phyloP scores from a whole-genome alignment of 2,888 invertebrate genomes.

The Ametastegia equiseti region DNA sequence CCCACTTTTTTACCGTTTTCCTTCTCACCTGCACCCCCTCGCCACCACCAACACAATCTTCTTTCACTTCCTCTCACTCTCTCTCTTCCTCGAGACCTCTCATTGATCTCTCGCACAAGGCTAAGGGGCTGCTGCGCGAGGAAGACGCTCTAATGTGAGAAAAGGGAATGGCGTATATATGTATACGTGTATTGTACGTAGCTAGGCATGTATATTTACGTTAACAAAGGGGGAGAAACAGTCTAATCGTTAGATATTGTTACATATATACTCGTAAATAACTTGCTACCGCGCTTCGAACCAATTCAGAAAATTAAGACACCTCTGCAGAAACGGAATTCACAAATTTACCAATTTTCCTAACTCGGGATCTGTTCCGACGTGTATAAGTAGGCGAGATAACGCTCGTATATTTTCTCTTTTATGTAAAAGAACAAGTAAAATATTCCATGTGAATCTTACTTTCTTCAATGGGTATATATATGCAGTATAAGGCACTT shows the following conservation, averaged over 20 bases:
- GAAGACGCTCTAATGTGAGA: background rate
- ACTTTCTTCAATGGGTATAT: too few species aligned
- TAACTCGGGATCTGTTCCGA: background rate
- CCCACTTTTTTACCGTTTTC: background rate
- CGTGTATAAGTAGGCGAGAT: background rate
- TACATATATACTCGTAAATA: slow-evolving; percentile 23
- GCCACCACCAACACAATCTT: background rate
- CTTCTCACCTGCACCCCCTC: background rate
- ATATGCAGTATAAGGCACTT: too few species aligned
- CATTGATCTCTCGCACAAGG: slow-evolving; percentile 18
- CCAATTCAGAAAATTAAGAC: slow-evolving; percentile 27
- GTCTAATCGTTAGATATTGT: slow-evolving; percentile 34
- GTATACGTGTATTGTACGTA: too few species aligned
- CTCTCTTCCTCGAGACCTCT: slow-evolving; percentile 21
- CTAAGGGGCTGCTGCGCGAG: slow-evolving; percentile 19
- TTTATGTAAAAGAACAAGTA: too few species aligned
- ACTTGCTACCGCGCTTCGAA: slow-evolving; percentile 8
- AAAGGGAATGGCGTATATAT: too few species aligned
- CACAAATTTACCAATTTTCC: slow-evolving; percentile 3
- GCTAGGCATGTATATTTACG: too few species aligned
- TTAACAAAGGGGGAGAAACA: background rate
- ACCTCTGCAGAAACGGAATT: background rate
- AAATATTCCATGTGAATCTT: too few species aligned
- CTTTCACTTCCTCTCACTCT: slow-evolving; percentile 45
- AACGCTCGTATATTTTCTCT: too few species aligned